Evolutionary conservation across 2,888 invertebrate genomes (phyloP), one percentile per base, ranked within the genome.

Genomic region (Epirrhoe alternata): DNA sequence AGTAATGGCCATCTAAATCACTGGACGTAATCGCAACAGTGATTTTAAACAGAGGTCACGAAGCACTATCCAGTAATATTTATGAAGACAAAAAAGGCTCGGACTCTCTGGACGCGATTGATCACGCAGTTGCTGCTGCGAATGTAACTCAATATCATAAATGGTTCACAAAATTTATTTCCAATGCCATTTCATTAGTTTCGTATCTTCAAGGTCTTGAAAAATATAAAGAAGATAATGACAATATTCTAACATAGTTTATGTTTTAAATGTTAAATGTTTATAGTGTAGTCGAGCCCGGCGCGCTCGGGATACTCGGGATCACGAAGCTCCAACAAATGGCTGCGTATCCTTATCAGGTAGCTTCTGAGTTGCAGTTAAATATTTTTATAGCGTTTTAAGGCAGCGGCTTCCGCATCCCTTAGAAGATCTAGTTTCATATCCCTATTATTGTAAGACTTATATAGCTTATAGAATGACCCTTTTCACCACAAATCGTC

Each of bases 261-360:
- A n/a, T n/a, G n/a, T n/a, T n/a, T n/a, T n/a, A n/a, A n/a, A n/a
- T n/a, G n/a, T n/a, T n/a, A n/a, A n/a, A n/a, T n/a, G n/a, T n/a
- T 88, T 89, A 89, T 87, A 81, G 82, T 85, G 76, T 83, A 64
- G 73, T 64, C 66, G 69, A 77, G 78, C 73, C 75, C 76, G 78
- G 74, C 76, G 75, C 75, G 74, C 78, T 73, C 75, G 79, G 81
- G 85, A 85, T 81, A 75, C 78, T 71, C 75, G 78, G 82, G 85
- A 85, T 82, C 86, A 84, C 81, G 86, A 81, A 77, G 83, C 83
- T 84, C 84, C 86, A 88, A 89, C 87, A 88, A 90, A 89, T 85
- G 86, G 87, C 86, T 83, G 87, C 88, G 88, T 90, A 89, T 85
- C 87, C 87, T 89, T 91, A 90, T 90, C 90, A 89, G 88, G 90